These are phyloP conservation scores for Parapsyche elsis DNA, from an alignment of 1,140 invertebrate genomes.

Conservation along the genomic window DNA sequence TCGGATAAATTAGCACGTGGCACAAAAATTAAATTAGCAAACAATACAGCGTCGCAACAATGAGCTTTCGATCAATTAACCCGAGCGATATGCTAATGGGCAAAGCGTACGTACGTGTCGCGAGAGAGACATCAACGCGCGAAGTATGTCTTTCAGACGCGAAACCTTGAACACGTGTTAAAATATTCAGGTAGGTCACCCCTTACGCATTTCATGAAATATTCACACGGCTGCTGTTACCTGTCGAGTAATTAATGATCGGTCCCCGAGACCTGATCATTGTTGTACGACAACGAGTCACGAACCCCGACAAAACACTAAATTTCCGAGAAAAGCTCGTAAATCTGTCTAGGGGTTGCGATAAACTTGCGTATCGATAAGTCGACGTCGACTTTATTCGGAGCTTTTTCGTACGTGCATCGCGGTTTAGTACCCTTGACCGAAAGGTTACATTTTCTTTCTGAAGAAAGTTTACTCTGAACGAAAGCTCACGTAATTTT, in stretches of 20 bases:
- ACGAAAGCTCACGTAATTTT: too few relatives aligned
- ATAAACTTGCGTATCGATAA: constrained; percentile 18
- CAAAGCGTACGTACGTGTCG: not conserved
- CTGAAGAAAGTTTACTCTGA: too few relatives aligned
- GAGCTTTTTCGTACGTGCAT: too few relatives aligned
- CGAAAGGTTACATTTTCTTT: too few relatives aligned
- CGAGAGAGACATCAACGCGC: too few relatives aligned
- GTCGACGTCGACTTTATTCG: not conserved
- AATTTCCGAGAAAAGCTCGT: constrained; percentile 8
- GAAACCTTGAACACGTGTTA: not conserved
- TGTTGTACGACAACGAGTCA: constrained; percentile 29
- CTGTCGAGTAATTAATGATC: constrained; percentile 1
- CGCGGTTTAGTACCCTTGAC: too few relatives aligned
- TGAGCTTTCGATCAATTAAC: not conserved
- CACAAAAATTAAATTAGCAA: not conserved
- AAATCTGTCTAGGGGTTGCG: constrained; percentile 4
- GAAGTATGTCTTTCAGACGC: not conserved
- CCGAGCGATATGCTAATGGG: not conserved
- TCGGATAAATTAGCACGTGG: too few relatives aligned
- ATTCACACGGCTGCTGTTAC: constrained; percentile 6
- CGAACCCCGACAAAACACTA: constrained; percentile 28
- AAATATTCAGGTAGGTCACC: not conserved
- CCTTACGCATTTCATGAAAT: not conserved
- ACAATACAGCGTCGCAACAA: not conserved
- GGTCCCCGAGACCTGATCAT: constrained; percentile 11